Evolutionary conservation across 2,113 vertebrate species (phyloP), one percentile per base, ranked within the genome.

Genomic region (Onychorhynchus coronatus): DNA sequence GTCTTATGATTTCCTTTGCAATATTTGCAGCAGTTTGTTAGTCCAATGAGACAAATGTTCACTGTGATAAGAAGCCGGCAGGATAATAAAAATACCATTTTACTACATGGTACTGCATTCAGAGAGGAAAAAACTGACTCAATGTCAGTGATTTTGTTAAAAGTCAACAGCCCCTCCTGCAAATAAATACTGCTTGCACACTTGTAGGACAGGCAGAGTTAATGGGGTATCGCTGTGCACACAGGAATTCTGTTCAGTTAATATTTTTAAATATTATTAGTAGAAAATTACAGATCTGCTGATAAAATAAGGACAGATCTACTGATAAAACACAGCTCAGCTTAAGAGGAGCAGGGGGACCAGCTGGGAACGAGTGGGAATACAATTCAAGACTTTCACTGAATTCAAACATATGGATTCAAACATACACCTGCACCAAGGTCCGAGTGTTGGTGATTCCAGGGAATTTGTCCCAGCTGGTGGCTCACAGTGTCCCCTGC

Each of bases 371-470:
- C 55, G 41, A 46, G 19, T 28, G 58, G n/a, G 18, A 81, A 90
- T 0, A 63, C 14, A 46, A 84, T 28, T 28, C 5, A 18, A 22
- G n/a, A 61, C 14, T 72, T 44, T 15, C 41, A 47, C 44, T 65
- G 44, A 44, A 65, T 61, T 47, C 5, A 58, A 18, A 79, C 21
- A 19, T 15, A 28, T 65, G 44, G 41, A 65, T 61, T 47, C 5
- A 58, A 18, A 79, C 21, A 19, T 15, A 28, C 9, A 14, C 7
- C 42, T 44, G 33, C 14, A 6, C 9, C 31, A 71, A 42, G 39
- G 31, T 10, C 4, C 2, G 37, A 0, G 2, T 0, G 6, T 5
- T 23, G 22, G 30, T 44, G 58, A 56, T 16, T 24, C 12, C 35
- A 7, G 14, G 47, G 70, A 55, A 37, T 59, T 9, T 30, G 30